Percentiles rank a stretch among this genome's conserved stretches.
phyloP scores from a whole-genome alignment of 2,888 invertebrate species.

The Amphipyra berbera region DNA sequence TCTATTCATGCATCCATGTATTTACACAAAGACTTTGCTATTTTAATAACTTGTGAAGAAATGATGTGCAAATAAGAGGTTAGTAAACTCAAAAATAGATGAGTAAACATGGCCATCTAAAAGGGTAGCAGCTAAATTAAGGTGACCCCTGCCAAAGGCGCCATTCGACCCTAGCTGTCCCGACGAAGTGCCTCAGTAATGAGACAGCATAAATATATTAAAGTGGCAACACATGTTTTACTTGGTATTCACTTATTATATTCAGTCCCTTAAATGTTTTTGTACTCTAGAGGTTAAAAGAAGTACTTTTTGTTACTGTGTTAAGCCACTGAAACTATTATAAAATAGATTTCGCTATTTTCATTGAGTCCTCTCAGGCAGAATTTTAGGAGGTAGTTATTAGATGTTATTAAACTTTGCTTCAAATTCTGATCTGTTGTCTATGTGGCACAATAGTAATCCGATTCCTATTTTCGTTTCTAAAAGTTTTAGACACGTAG shows the following conservation, averaged over 20 bases:
- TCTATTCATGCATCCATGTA: background rate
- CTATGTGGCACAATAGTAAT: no score
- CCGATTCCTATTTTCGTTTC: no score
- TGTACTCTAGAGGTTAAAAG: conserved; percentile 8
- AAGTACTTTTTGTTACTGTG: background rate
- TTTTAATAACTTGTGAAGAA: conserved; percentile 7
- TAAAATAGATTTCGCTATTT: no score
- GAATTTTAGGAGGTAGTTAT: no score
- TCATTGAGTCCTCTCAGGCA: no score
- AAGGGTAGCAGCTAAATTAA: conserved; percentile 56
- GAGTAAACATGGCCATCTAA: conserved; percentile 50
- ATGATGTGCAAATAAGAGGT: conserved; percentile 35
- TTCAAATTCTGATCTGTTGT: no score
- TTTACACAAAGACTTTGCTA: conserved; percentile 1
- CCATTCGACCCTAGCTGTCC: conserved; percentile 37
- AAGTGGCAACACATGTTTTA: conserved; percentile 44
- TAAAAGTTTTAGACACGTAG: no score
- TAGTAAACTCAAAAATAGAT: conserved; percentile 46
- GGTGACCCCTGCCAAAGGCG: conserved; percentile 51
- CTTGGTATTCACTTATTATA: conserved; percentile 41
- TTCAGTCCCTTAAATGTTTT: conserved; percentile 14
- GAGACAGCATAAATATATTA: conserved; percentile 46
- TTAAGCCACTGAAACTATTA: no score
- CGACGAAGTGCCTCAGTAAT: conserved; percentile 40
- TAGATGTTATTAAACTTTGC: no score